A percentile compares a stretch with the other conserved stretches of the same genome.
Evolutionary conservation across 1,140 invertebrate species (phyloP).

Genomic region (Globodera ellingtonae): DNA sequence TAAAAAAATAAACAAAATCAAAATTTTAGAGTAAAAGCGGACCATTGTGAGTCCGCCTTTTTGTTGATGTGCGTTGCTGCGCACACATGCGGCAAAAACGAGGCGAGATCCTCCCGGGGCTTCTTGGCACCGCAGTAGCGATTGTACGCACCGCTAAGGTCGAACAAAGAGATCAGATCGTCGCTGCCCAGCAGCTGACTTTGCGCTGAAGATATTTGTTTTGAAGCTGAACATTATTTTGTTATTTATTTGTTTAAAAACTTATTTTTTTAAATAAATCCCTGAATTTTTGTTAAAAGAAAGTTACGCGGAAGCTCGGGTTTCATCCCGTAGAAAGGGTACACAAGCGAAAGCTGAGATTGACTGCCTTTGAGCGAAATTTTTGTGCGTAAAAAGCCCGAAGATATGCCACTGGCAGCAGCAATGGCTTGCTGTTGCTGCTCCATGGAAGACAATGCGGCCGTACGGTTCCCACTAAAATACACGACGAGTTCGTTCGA

Average conservation of each 20-base stretch:
- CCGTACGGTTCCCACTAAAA: no score
- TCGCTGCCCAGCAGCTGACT: constrained; percentile 54
- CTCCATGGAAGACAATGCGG: background rate
- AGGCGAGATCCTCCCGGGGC: constrained; percentile 51
- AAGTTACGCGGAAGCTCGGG: constrained; percentile 47
- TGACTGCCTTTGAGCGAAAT: constrained; percentile 33
- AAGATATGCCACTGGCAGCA: constrained; percentile 21
- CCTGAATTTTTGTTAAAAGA: background rate
- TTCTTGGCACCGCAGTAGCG: constrained; percentile 60
- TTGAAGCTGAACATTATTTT: no score
- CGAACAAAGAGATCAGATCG: constrained; percentile 52
- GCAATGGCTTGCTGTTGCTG: background rate
- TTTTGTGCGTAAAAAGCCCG: constrained; percentile 35
- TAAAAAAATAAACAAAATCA: constrained; percentile 32
- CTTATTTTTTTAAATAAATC: no score
- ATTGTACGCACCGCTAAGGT: constrained; percentile 51
- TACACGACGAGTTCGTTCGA: no score
- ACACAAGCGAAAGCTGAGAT: constrained; percentile 29
- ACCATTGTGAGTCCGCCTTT: constrained; percentile 32
- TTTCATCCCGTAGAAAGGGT: constrained; percentile 52
- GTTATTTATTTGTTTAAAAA: no score
- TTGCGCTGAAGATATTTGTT: constrained; percentile 28
- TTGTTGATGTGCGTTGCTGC: constrained; percentile 53
- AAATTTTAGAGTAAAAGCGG: constrained; percentile 29
- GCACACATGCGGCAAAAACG: constrained; percentile 55